phyloP scores from a whole-genome alignment of 2,888 invertebrate genomes.

The Harpagoxenus sublaevis region DNA sequence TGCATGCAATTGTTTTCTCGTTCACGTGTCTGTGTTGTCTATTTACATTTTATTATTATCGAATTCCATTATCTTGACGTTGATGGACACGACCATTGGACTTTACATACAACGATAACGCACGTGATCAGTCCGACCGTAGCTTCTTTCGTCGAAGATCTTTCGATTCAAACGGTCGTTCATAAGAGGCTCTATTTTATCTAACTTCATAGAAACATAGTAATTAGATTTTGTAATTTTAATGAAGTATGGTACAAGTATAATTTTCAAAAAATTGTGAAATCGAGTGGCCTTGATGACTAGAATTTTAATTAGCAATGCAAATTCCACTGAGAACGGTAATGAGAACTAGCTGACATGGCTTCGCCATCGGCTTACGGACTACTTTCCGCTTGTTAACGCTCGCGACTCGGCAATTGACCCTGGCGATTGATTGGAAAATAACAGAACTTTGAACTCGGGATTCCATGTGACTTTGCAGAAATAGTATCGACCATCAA shows the following conservation, averaged over 20 bases:
- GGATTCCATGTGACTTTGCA: neutral
- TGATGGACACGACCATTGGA: neutral
- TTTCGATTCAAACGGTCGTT: neutral
- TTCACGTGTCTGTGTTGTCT: too few species aligned
- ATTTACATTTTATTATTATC: neutral
- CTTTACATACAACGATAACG: neutral
- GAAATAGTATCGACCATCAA: neutral
- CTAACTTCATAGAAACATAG: neutral
- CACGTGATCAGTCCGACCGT: neutral
- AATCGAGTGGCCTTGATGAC: neutral
- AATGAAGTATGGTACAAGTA: neutral
- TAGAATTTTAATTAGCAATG: conserved; percentile 23
- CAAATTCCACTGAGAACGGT: neutral
- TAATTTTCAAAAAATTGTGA: neutral
- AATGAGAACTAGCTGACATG: conserved; percentile 8
- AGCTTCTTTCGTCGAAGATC: neutral
- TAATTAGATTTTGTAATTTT: neutral
- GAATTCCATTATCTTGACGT: conserved; percentile 11
- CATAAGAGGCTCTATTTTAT: neutral
- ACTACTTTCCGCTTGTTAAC: conserved; percentile 37
- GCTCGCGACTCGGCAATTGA: conserved; percentile 43
- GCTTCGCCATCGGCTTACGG: neutral
- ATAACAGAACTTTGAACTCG: conserved; percentile 43
- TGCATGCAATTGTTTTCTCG: neutral
- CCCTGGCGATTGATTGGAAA: conserved; percentile 22